Evolutionary conservation across 2,888 invertebrate genomes (phyloP).

Genomic region (Melitaea athalia): DNA sequence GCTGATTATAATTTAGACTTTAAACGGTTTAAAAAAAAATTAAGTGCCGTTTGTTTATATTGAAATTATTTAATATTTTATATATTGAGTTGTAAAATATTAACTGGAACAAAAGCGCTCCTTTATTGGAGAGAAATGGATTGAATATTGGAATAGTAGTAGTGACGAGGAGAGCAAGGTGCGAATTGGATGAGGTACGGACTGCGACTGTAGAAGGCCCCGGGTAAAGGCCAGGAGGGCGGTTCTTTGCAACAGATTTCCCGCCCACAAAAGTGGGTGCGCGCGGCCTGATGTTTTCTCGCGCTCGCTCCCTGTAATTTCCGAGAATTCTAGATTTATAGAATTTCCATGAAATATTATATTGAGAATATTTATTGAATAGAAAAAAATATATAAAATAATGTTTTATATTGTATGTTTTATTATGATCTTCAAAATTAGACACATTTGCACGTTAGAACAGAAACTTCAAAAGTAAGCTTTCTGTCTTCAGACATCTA

Average conservation of each 20-base stretch:
- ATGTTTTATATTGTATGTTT: too few species aligned
- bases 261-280: constrained; percentile 6
- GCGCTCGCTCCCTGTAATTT: background rate
- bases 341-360: background rate
- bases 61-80: too few species aligned
- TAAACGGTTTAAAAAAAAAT: background rate
- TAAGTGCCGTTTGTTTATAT: background rate
- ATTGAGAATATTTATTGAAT: background rate
- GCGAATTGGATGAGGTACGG: background rate
- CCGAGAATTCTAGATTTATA: constrained; percentile 1
- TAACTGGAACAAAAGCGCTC: too few species aligned
- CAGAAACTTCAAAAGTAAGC: too few species aligned
- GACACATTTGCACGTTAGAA: too few species aligned
- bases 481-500: too few species aligned
- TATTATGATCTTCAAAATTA: too few species aligned
- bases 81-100: too few species aligned
- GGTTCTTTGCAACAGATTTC: constrained; percentile 10
- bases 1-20: background rate
- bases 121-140: background rate
- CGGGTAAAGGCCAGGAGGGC: constrained; percentile 1
- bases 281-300: background rate
- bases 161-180: background rate
- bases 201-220: background rate
- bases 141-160: background rate
- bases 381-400: background rate